phyloP scores from a whole-genome alignment of 2,888 invertebrate genomes.

The Neoaliturus tenellus region DNA sequence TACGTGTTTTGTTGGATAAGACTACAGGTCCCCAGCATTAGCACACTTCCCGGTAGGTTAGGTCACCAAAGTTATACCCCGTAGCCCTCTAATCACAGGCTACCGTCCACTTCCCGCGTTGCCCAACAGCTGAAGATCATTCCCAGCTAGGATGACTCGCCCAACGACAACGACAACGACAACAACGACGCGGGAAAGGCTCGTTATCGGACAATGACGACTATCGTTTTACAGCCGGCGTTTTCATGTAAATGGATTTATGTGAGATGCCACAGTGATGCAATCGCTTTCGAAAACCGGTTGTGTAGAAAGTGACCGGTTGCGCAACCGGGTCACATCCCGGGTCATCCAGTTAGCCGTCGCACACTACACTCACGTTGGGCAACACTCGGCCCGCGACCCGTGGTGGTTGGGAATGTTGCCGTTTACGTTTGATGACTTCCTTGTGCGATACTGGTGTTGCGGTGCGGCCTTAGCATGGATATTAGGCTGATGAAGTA shows the following conservation, averaged over 20 bases:
- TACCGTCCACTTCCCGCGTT: no score
- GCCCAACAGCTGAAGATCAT: background rate
- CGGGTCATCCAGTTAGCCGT: constrained; percentile 31
- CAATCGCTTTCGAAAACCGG: constrained; percentile 47
- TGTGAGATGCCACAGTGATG: constrained; percentile 29
- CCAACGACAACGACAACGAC: background rate
- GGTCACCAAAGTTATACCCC: no score
- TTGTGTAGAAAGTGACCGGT: constrained; percentile 42
- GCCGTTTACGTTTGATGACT: no score
- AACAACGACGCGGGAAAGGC: background rate
- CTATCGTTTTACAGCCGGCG: constrained; percentile 35
- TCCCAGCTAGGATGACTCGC: background rate
- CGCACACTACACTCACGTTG: background rate
- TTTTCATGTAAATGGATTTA: constrained; percentile 45
- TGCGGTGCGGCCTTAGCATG: no score
- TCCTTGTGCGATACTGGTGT: no score
- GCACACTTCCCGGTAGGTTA: no score
- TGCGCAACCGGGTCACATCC: constrained; percentile 13
- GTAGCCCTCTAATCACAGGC: no score
- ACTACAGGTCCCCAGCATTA: no score
- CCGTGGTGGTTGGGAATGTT: no score
- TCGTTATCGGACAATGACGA: background rate
- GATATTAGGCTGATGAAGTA: no score
- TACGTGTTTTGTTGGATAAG: no score
- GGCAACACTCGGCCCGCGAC: background rate